These are phyloP conservation scores for Pseudeuparius sepicola DNA, from an alignment of 2,888 invertebrate genomes.

Conservation along the genomic window DNA sequence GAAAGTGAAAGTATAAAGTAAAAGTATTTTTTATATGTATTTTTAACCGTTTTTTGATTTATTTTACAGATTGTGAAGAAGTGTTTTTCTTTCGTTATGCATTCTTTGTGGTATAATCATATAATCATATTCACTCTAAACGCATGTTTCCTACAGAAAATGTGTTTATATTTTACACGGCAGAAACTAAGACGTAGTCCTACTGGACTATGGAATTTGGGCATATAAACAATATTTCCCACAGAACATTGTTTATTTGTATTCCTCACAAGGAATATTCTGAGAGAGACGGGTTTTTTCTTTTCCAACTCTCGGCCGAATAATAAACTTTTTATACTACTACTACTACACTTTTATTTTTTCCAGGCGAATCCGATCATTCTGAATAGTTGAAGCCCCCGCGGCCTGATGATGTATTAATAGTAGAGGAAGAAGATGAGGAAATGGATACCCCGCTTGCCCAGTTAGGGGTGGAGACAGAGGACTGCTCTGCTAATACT, in stretches of 20 bases:
- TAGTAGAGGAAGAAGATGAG: conserved; percentile 4
- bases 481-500: conserved; percentile 5
- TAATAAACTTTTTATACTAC: too few species aligned
- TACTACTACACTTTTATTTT: too few species aligned
- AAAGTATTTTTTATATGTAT: too few species aligned
- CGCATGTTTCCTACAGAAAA: conserved; percentile 8
- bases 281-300: too few species aligned
- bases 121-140: conserved; percentile 1
- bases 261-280: too few species aligned
- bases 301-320: too few species aligned
- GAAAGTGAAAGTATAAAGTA: conserved; percentile 3
- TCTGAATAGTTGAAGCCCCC: too few species aligned
- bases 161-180: conserved; percentile 4
- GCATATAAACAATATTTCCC: too few species aligned
- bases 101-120: conserved; percentile 3
- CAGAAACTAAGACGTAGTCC: conserved; percentile 8
- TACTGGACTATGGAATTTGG: conserved; percentile 9
- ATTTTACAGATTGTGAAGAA: too few species aligned
- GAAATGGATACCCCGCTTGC: conserved; percentile 7
- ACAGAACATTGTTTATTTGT: conserved; percentile 8
- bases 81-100: background rate
- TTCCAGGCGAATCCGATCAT: conserved; percentile 6
- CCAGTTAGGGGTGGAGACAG: conserved; percentile 1
- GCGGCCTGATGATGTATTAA: conserved; percentile 1
- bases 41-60: too few species aligned